Evolutionary conservation across 2,113 vertebrate genomes (phyloP).

Genomic region (Acrocephalus kingi): DNA sequence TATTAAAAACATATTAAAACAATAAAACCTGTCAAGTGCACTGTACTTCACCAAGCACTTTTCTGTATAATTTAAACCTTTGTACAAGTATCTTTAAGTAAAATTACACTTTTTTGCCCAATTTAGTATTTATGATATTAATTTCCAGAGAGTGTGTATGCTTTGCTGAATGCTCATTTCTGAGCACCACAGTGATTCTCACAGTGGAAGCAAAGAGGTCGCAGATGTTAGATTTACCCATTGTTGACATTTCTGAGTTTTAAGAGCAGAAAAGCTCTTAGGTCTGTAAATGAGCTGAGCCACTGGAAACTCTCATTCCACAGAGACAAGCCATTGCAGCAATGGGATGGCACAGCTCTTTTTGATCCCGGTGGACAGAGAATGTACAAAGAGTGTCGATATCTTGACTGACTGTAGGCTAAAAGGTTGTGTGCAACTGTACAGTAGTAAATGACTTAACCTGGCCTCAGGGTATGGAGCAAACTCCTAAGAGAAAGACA

Average conservation of each 20-base stretch:
- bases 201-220: slow-evolving; percentile 21
- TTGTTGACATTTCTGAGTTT: slow-evolving; percentile 37
- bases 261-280: not conserved
- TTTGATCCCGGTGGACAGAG: not conserved
- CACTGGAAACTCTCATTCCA: not conserved
- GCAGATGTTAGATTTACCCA: slow-evolving; percentile 18
- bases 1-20: slow-evolving; percentile 67
- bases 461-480: not conserved
- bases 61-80: slow-evolving; percentile 49
- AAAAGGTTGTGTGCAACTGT: not conserved
- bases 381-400: not conserved
- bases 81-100: slow-evolving; percentile 48
- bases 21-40: slow-evolving; percentile 53
- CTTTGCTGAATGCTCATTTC: slow-evolving; percentile 15
- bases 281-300: not conserved
- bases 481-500: not conserved
- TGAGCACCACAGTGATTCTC: slow-evolving; percentile 26
- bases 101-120: slow-evolving; percentile 19
- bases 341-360: not conserved
- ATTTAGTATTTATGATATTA: slow-evolving; percentile 63
- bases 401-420: not conserved
- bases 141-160: slow-evolving; percentile 16
- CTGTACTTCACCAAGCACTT: slow-evolving; percentile 24
- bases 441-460: not conserved
- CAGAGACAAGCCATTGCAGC: not conserved